Base-by-base conservation (phyloP, 2,888 invertebrate genomes). In the Cephalotes varians region DNA sequence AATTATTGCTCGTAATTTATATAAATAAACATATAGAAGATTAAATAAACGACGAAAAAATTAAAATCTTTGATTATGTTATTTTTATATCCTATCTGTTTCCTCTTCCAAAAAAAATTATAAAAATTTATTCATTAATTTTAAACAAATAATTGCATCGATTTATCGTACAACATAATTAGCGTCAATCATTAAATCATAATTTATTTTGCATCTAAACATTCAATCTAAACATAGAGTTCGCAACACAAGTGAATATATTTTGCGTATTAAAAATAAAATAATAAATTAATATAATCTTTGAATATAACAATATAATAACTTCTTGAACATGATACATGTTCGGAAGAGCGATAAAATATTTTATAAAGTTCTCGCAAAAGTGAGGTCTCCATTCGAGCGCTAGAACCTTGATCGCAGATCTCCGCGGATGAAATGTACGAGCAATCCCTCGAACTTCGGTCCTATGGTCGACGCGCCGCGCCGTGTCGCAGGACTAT, bases 1-100 rank as follows among this genome's bases (percentile, higher is more conserved):
- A 81, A 87, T 89, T 87, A 86, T 90, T 90, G 86, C 82, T 85
- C 85, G 85, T 92, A 92, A 92, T 91, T 92, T 92, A 92, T 91
- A 88, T 69, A 82, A 83, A 89, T 85, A 84, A 74, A 87, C 72
- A 62, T 67, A 82, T 84, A 83, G 60, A 83, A 51, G 54, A 82
- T 81, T 60, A 84, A 80, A 88, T 87, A 81, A 84, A 79, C 21
- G 44, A 58, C 64, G 62, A 49, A 77, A 82, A n/a, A n/a, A n/a
- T 28, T 69, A 21, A 58, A 12, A 40, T 34, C 15, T 34, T 15
- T 7, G n/a, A 1, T 51, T 28, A 28, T 31, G 15, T 54, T 69
- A 10, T 4, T 74, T 31, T 74, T 73, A 31, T 21, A 44, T 21
- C 58, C 44, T 15, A 10, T n/a, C 18, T n/a, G 5, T 34, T 7